Base-by-base conservation (phyloP, 1,140 invertebrate species). In the Batillaria attramentaria region DNA sequence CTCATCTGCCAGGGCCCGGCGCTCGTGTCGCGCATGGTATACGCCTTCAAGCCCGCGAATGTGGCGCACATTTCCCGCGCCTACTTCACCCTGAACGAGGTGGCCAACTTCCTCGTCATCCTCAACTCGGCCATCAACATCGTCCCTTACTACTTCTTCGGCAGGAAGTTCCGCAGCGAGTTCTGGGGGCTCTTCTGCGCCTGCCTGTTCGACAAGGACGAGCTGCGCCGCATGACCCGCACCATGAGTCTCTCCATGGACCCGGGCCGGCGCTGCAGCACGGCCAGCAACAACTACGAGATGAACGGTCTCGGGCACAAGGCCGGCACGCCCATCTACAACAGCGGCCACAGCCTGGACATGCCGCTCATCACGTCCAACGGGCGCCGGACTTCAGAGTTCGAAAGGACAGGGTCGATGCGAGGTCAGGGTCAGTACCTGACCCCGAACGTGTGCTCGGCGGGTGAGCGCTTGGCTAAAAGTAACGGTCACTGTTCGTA, bases 131-230 rank as follows among this genome's bases (percentile, higher is more conserved):
- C 90, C 41, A 87, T 90, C 69, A 91, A 91, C 81, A 90, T 91
- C 72, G 86, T 91, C 20, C 90, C 90, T 74, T 91, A 91, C 84
- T 91, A 91, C 78, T 89, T 91, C 73, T 91, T 91, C 74, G 89
- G 90, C 46, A 83, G 85, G 73, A 84, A 86, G 69, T 91, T 91
- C 79, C 85, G 90, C 5, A 81, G 78, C 28, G 85, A 91, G 77
- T 91, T 91, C 80, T 87, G 85, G 87, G 70, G 82, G 50, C 42
- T 87, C 10, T 90, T 91, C 81, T 91, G 88, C 75, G 78, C 74
- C 18, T 89, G 86, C 77, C 81, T 87, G 41, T 84, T 89, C n/a
- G 83, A 85, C n/a, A 83, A 86, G 31, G 83, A 88, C 65, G 84
- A 87, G 42, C 72, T 88, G 3, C 65, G 81, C 24, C 82, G 80